Conservation (phyloP, 1,140 invertebrate genomes). For the Anoplophora glabripennis region DNA sequence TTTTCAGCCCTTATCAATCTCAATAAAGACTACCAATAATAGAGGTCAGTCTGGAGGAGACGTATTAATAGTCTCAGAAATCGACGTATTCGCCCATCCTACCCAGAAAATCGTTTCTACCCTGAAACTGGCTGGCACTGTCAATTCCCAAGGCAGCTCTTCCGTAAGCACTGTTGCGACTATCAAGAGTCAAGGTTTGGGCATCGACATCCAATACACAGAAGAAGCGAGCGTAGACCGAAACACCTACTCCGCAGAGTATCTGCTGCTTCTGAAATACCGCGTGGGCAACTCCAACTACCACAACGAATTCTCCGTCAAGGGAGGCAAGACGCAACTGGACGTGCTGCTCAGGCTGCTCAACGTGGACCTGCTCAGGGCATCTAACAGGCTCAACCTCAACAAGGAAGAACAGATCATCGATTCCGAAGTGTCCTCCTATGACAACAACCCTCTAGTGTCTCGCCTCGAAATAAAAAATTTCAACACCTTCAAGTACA, state of each 20-base stretch:
- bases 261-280: conserved; percentile 2
- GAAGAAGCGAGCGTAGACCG: conserved; percentile 16
- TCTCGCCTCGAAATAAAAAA: conserved; percentile 55
- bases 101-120: conserved; percentile 57
- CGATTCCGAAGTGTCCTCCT: conserved; percentile 51
- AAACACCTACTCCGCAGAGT: conserved; percentile 4
- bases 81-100: conserved; percentile 63
- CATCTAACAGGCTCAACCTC: conserved; percentile 50
- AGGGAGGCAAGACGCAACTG: conserved; percentile 48
- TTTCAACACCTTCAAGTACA: conserved; percentile 56
- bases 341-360: conserved; percentile 53
- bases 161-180: background rate
- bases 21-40: background rate
- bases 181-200: conserved; percentile 27
- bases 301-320: conserved; percentile 48
- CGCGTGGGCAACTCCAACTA: conserved; percentile 27
- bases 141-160: conserved; percentile 1
- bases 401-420: conserved; percentile 53
- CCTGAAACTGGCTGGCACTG: conserved; percentile 12
- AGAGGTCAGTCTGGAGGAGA: background rate
- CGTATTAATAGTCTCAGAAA: background rate
- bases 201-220: conserved; percentile 21
- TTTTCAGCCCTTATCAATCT: background rate
- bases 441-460: conserved; percentile 52
- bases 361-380: conserved; percentile 55